Base-by-base conservation (phyloP, 2,113 vertebrate species). In the Hippocampus zosterae region DNA sequence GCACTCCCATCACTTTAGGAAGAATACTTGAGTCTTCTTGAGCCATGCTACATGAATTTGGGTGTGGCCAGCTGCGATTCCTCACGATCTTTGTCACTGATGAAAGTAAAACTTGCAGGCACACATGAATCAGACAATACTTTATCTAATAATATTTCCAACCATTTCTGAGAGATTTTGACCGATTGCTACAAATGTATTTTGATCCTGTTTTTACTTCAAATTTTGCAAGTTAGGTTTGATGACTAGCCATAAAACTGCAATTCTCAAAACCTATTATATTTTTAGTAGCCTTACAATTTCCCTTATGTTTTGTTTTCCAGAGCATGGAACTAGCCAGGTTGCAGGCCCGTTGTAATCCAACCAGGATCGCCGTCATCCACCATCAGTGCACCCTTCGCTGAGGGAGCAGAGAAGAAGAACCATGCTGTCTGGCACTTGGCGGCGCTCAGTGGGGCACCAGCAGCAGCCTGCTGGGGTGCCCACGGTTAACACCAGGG, bases 381-480 rank as follows among this genome's bases (percentile, higher is more conserved):
- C 50, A 29, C 48, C 29, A 41, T 50, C 74, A 65, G 21, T 21
- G 9, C 46, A 2, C 63, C 37, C 59, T 78, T 77, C 83, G 80
- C 80, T 87, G 81, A 90, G 74, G 69, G 44, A 67, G 19, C 68
- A 62, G 63, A 67, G 70, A 29, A 67, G 70, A 29, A 78, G 85
- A 88, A 67, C 68, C 79, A 96, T 96, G 95, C 90, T 94, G 68
- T 90, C 92, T 0, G 90, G 93, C 67, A 76, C 81, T 41, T 93
- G 89, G 91, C 88, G 88, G 18, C 90, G 90, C 53, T 87, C 89
- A 40, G 19, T 88, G 67, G 75, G 77, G 55, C 78, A 76, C 64
- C 81, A 85, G 75, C 81, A 85, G 75, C 81, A 78, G 63, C 12
- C 81, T 21, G 42, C 70, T 53, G 16, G 72, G 9, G n/a, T 57